Conservation (phyloP, 37 sponge, comb jelly and placozoan species). For the Chondrilla cf. caribensis region DNA sequence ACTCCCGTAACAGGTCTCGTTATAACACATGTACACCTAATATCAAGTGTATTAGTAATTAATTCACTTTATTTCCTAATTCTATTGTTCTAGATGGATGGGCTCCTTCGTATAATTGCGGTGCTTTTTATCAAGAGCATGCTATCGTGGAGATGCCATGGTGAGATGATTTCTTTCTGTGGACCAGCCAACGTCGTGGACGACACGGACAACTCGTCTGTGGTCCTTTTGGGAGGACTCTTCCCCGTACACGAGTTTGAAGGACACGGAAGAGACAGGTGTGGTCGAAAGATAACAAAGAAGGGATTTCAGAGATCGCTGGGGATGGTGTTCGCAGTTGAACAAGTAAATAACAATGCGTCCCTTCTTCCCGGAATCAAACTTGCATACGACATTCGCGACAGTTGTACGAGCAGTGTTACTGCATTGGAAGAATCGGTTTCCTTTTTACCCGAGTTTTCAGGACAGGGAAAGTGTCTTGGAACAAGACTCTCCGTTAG, state of each 20-base stretch:
- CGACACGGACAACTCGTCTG: too few relatives aligned
- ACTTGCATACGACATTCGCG: background rate
- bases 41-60: too few relatives aligned
- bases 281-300: background rate
- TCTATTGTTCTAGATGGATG: too few relatives aligned
- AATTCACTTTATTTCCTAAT: too few relatives aligned
- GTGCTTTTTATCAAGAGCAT: too few relatives aligned
- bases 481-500: background rate
- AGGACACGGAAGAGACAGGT: background rate
- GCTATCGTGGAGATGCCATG: too few relatives aligned
- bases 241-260: slow-evolving; percentile 1
- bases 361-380: background rate
- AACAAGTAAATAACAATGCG: background rate
- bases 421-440: background rate
- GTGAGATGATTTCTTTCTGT: too few relatives aligned
- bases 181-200: too few relatives aligned
- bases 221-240: slow-evolving; percentile 3
- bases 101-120: too few relatives aligned
- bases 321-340: slow-evolving; percentile 8
- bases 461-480: background rate
- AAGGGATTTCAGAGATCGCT: background rate
- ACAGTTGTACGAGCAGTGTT: background rate
- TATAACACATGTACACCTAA: too few relatives aligned
- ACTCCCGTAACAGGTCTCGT: too few relatives aligned
- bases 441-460: background rate